Percentiles rank a stretch among this genome's conserved stretches.
phyloP scores from a whole-genome alignment of 2,888 invertebrate genomes.

The Perithous albicinctus region DNA sequence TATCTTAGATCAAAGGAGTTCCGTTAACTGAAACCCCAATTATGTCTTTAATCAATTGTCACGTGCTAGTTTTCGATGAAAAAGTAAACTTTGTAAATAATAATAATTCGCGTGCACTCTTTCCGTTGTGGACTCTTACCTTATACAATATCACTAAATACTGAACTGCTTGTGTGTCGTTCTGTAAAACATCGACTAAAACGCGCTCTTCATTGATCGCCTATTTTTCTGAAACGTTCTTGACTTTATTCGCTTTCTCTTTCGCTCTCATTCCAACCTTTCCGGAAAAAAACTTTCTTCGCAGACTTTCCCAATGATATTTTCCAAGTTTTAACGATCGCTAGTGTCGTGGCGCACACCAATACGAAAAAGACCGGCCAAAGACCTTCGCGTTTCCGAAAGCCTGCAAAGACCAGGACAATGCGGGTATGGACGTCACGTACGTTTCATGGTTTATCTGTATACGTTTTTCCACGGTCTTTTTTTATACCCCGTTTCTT shows the following conservation, averaged over 20 bases:
- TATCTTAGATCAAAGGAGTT: not conserved
- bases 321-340: conserved; percentile 30
- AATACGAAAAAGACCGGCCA: not conserved
- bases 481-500: not conserved
- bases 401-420: not conserved
- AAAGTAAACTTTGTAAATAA: not conserved
- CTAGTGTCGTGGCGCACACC: not conserved
- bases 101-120: not conserved
- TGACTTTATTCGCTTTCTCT: not conserved
- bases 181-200: not conserved
- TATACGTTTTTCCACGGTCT: conserved; percentile 1
- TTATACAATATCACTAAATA: not conserved
- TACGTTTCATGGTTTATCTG: conserved; percentile 14
- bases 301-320: conserved; percentile 20
- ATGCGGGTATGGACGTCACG: not conserved
- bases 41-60: too few species aligned
- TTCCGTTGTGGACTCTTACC: not conserved
- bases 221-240: not conserved
- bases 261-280: too few species aligned
- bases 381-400: conserved; percentile 10
- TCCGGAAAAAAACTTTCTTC: too few species aligned
- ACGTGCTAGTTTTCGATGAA: not conserved
- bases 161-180: not conserved
- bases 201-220: not conserved
- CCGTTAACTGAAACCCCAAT: too few species aligned